phyloP scores from a whole-genome alignment of 2,797 vertebrate species.

The Cuniculus paca region DNA sequence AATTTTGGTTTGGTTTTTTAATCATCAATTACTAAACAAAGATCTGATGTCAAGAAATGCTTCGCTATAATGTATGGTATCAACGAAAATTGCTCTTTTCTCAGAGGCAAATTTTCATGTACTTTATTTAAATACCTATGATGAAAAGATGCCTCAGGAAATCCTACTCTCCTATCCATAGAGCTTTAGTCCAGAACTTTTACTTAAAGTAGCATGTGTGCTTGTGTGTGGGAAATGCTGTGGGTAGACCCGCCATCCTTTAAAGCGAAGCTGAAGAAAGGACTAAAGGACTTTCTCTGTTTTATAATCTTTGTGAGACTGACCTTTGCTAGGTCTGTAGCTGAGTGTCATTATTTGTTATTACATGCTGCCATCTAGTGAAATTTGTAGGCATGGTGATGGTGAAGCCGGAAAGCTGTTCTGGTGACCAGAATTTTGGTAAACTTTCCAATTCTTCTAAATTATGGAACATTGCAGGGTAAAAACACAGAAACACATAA shows the following conservation, averaged over 20 bases:
- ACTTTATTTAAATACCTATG: background rate
- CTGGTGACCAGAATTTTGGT: background rate
- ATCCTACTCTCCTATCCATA: background rate
- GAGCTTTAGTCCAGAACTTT: background rate
- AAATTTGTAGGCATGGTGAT: background rate
- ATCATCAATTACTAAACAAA: background rate
- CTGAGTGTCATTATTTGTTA: slow-evolving; percentile 50
- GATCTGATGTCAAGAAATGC: background rate
- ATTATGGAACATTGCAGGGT: background rate
- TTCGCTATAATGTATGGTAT: background rate
- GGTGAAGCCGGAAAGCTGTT: background rate
- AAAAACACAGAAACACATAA: background rate
- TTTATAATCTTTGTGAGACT: background rate
- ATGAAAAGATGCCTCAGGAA: background rate
- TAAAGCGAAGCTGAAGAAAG: background rate
- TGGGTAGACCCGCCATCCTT: background rate
- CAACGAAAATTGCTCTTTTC: background rate
- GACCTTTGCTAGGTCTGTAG: background rate
- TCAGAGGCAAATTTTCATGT: slow-evolving; percentile 14
- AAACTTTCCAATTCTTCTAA: background rate
- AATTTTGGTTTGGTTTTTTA: background rate
- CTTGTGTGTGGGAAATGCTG: background rate
- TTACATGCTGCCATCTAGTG: slow-evolving; percentile 79
- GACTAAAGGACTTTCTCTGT: background rate
- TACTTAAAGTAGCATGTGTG: background rate